These are phyloP conservation scores for Siniperca obscura DNA, from an alignment of 2,797 vertebrate species.

Conservation along the genomic window DNA sequence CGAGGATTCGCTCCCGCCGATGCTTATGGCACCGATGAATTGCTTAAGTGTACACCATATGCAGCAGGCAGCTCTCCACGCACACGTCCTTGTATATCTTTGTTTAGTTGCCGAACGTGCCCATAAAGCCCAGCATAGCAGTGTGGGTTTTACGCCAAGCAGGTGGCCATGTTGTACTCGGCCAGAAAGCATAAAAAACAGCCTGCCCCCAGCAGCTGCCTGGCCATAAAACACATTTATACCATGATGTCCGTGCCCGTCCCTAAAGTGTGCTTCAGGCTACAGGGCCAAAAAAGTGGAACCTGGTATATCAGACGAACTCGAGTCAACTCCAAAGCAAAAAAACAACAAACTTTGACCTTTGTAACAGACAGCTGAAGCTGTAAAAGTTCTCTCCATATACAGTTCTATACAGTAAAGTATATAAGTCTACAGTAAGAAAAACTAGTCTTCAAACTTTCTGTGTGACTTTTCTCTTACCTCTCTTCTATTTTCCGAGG, in stretches of 20 bases:
- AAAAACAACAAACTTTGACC: slow-evolving; percentile 51
- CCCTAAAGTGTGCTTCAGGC: slow-evolving; percentile 78
- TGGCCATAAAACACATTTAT: slow-evolving; percentile 86
- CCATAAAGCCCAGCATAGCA: slow-evolving; percentile 77
- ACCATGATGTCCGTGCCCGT: slow-evolving; percentile 81
- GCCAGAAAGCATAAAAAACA: slow-evolving; percentile 83
- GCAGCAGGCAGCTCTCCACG: slow-evolving; percentile 59
- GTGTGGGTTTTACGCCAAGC: slow-evolving; percentile 77
- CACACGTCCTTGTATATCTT: slow-evolving; percentile 75
- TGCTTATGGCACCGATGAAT: slow-evolving; percentile 70
- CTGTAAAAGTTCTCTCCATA: slow-evolving; percentile 27
- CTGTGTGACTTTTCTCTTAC: slow-evolving; percentile 61
- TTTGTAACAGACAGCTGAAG: slow-evolving; percentile 31
- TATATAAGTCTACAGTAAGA: slow-evolving; percentile 11
- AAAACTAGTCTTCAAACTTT: slow-evolving; percentile 60
- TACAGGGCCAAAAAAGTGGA: slow-evolving; percentile 63
- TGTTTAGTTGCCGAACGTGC: slow-evolving; percentile 72
- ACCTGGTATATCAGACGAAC: slow-evolving; percentile 47
- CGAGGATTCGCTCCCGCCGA: slow-evolving; percentile 40
- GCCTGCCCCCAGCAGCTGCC: slow-evolving; percentile 83
- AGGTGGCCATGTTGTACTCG: slow-evolving; percentile 83
- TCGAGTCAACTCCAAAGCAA: slow-evolving; percentile 46
- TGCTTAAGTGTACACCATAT: slow-evolving; percentile 74
- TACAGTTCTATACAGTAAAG: slow-evolving; percentile 20
- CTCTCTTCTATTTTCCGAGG: slow-evolving; percentile 49